phyloP scores from a whole-genome alignment of 2,113 vertebrate species.

The Petromus typicus region DNA sequence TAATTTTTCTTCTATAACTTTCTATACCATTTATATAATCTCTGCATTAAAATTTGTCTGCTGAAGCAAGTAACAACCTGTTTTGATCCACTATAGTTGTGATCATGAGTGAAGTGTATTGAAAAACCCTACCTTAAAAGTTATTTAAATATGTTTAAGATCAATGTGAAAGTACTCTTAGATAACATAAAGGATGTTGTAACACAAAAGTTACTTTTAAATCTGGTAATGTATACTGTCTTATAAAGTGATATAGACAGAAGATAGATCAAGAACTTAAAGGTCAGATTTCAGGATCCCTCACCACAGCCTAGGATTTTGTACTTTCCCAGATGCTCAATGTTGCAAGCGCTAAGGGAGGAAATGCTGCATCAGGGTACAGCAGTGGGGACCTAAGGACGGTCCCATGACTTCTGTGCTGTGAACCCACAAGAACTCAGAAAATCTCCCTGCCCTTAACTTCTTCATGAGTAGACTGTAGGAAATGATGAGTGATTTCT shows the following conservation, averaged over 20 bases:
- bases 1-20: neutral
- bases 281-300: neutral
- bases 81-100: neutral
- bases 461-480: neutral
- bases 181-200: neutral
- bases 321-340: accelerated
- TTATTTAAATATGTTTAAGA: neutral
- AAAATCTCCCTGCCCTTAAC: neutral
- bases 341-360: accelerated
- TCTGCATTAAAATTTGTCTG: neutral
- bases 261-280: neutral
- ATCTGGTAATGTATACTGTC: neutral
- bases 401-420: neutral
- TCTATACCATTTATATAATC: neutral
- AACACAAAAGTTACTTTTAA: neutral
- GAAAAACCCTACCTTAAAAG: neutral
- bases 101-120: neutral
- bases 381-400: neutral
- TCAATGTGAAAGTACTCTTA: neutral
- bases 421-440: neutral
- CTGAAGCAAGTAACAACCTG: neutral
- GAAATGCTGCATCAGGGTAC: neutral
- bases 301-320: neutral
- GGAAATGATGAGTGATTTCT: neutral
- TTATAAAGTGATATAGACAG: neutral